These are phyloP conservation scores for Phaonia tiefii DNA, from an alignment of 2,888 invertebrate genomes.

Conservation along the genomic window DNA sequence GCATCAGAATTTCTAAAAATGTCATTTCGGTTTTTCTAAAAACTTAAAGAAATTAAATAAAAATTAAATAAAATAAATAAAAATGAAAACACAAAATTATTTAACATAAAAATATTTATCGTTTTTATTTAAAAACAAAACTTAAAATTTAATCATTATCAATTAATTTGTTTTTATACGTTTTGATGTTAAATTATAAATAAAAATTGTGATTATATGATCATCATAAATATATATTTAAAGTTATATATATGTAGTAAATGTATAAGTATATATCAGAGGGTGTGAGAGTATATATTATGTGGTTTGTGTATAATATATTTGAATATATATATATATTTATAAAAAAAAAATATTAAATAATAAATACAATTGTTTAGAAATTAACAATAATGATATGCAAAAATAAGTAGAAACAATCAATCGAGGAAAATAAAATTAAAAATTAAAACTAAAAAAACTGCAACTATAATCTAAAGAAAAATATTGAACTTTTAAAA, in stretches of 20 bases:
- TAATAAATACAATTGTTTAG: slow-evolving; percentile 31
- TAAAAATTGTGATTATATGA: slow-evolving; percentile 51
- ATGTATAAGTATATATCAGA: slow-evolving; percentile 20
- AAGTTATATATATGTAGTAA: slow-evolving; percentile 20
- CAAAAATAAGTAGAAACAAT: slow-evolving; percentile 42
- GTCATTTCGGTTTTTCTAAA: too few species aligned
- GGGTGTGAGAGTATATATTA: slow-evolving; percentile 40
- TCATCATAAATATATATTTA: slow-evolving; percentile 30
- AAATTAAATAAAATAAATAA: slow-evolving; percentile 27
- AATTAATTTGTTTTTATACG: slow-evolving; percentile 40
- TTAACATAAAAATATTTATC: slow-evolving; percentile 59
- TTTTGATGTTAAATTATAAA: slow-evolving; percentile 50
- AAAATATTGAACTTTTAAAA: slow-evolving; percentile 41
- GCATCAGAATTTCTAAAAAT: too few species aligned
- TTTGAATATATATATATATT: slow-evolving; percentile 13
- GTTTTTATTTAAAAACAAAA: slow-evolving; percentile 63
- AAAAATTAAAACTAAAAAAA: not conserved
- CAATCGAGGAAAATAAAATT: slow-evolving; percentile 21
- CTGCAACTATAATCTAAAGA: too few species aligned
- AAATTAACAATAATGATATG: slow-evolving; percentile 47
- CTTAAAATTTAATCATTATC: slow-evolving; percentile 46
- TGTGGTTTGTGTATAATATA: slow-evolving; percentile 38
- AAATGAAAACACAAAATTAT: slow-evolving; percentile 43
- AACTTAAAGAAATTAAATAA: slow-evolving; percentile 6
- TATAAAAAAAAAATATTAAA: slow-evolving; percentile 45